These are phyloP conservation scores for Alca torda DNA, from an alignment of 2,797 vertebrate genomes.

Conservation along the genomic window DNA sequence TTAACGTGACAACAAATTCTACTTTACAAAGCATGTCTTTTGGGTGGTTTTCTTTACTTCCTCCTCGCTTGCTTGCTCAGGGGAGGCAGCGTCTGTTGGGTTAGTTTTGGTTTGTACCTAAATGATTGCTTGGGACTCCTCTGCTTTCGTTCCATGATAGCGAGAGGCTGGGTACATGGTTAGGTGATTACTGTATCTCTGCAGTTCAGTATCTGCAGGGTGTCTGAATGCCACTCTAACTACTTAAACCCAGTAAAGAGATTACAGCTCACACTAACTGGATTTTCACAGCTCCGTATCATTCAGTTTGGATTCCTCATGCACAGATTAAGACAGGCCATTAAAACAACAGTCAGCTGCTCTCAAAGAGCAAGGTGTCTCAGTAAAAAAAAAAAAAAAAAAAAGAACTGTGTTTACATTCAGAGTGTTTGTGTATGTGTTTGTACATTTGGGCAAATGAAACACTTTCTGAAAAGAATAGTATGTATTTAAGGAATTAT, in stretches of 20 bases:
- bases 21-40: not conserved
- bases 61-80: not conserved
- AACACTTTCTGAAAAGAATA: not conserved
- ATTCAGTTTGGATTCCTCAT: conserved; percentile 87
- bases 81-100: not conserved
- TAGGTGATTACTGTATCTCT: conserved; percentile 82
- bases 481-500: not conserved
- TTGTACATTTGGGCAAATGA: not conserved
- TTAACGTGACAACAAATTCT: conserved; percentile 1
- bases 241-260: conserved; percentile 96
- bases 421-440: not conserved
- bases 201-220: conserved; percentile 80
- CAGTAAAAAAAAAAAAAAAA: not conserved
- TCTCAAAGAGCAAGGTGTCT: conserved; percentile 73
- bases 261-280: conserved; percentile 98
- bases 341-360: conserved; percentile 77
- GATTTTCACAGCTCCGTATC: conserved; percentile 98
- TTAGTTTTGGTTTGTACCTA: conserved; percentile 34
- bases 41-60: not conserved
- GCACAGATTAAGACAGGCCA: conserved; percentile 89
- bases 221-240: conserved; percentile 84
- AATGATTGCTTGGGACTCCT: conserved; percentile 39
- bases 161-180: conserved; percentile 48
- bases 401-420: not conserved
- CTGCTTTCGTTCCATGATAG: conserved; percentile 32